Percentiles rank a stretch among this genome's conserved stretches.
Evolutionary conservation across 2,113 vertebrate genomes (phyloP).

Genomic region (Cepphus grylle): DNA sequence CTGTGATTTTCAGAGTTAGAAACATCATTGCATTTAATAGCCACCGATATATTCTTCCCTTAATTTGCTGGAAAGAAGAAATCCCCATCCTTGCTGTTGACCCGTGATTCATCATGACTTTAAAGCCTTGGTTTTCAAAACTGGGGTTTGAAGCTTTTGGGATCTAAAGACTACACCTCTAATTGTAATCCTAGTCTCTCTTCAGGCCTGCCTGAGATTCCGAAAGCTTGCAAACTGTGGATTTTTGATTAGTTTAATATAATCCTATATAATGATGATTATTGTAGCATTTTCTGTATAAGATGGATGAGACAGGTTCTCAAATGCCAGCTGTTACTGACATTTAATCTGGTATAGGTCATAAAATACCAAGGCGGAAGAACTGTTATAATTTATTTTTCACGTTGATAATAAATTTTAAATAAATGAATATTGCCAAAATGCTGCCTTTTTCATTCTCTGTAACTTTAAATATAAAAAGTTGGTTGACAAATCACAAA

Average conservation of each 20-base stretch:
- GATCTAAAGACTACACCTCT: background rate
- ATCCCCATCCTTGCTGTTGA: background rate
- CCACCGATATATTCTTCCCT: background rate
- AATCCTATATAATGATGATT: slow-evolving; percentile 65
- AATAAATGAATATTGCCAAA: slow-evolving; percentile 32
- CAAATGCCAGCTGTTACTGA: slow-evolving; percentile 66
- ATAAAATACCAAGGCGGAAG: slow-evolving; percentile 61
- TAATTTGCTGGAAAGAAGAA: background rate
- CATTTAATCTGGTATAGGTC: slow-evolving; percentile 69
- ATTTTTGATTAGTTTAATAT: slow-evolving; percentile 51
- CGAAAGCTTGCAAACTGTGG: background rate
- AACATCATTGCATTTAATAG: background rate
- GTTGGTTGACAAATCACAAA: background rate
- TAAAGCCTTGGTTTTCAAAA: background rate
- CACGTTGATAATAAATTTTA: slow-evolving; percentile 49
- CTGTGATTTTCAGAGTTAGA: background rate
- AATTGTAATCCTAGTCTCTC: background rate
- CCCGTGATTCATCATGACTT: background rate
- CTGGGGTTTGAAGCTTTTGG: background rate
- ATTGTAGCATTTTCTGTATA: slow-evolving; percentile 55
- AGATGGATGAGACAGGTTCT: slow-evolving; percentile 49
- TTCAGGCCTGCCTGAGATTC: background rate
- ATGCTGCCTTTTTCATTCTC: background rate
- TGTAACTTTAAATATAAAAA: background rate
- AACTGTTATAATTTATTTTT: slow-evolving; percentile 56